A percentile compares a stretch with the other conserved stretches of the same genome.
Conservation (phyloP, 2,797 vertebrate species). For the Echiichthys vipera region DNA sequence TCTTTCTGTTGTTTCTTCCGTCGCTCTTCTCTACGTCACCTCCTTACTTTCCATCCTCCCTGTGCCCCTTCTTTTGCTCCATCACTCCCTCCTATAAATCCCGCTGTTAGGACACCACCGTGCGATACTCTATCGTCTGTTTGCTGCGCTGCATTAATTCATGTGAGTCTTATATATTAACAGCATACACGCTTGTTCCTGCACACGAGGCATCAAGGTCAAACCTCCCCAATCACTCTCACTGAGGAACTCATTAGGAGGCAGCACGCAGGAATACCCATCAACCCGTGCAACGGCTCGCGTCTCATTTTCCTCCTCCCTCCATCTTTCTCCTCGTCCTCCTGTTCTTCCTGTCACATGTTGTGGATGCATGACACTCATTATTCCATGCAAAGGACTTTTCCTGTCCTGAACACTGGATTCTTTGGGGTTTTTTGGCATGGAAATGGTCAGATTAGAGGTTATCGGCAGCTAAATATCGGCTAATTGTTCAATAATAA, state of each 20-base stretch:
- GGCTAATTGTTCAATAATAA: neutral
- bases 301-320: conserved; percentile 26
- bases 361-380: conserved; percentile 20
- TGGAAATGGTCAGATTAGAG: neutral
- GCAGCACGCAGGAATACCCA: conserved; percentile 10
- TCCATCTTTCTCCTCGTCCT: neutral
- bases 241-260: conserved; percentile 44
- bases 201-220: conserved; percentile 29
- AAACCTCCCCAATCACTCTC: conserved; percentile 28
- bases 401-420: neutral
- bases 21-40: neutral
- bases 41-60: neutral
- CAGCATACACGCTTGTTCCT: conserved; percentile 5
- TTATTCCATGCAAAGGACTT: conserved; percentile 33
- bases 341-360: conserved; percentile 28
- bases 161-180: neutral
- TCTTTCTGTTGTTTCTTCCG: neutral
- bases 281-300: conserved; percentile 10
- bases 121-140: conserved; percentile 1
- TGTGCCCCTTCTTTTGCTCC: neutral
- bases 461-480: neutral
- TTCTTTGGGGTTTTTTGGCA: neutral
- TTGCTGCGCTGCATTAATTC: conserved; percentile 3
- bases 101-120: neutral
- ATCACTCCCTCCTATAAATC: neutral